Base-by-base conservation (phyloP, 1,140 invertebrate species). In the Triops cancriformis region DNA sequence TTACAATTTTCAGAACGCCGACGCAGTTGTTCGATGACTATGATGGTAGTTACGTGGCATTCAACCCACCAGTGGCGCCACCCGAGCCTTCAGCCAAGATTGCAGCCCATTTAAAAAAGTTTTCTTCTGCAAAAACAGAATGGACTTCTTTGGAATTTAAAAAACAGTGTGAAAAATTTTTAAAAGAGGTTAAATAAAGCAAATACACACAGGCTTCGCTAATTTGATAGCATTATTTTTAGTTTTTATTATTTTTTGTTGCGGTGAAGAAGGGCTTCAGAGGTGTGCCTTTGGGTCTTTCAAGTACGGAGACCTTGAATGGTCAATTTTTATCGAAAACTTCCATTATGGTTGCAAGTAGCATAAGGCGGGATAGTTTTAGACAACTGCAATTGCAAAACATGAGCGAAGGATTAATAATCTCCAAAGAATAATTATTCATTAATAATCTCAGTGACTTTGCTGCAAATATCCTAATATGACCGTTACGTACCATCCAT, bases 1-100 rank as follows among this genome's bases (percentile, higher is more conserved):
- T 41, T 84, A 82, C 0, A 80, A 79, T 43, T 76, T 76, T 12
- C 37, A 45, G 42, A 27, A 26, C 51, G 31, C 78, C 45, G 72
- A 26, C 73, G 10, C 45, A 76, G 6, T 31, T 79, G 45, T 73
- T 64, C 31, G 73, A 12, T 6, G 42, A 79, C 28, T 79, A 76
- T 2, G 74, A 76, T 26, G 26, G 74, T 4, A 64, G 74, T 14
- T n/a, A 77, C 18, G 37, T 79, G 42, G 74, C 78, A 26, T 79
- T 79, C 28, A 43, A 42, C 26, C 78, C 78, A 7, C n/a, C 78
- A 6, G 74, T 79, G 6, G 74, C 78, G 0, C 42, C 37, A 10
- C 78, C 74, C 14, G 12, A 74, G 2, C 41, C 78, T 14, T 12
- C 77, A 5, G 14, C 77, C 0, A 78, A 64, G 51, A 64, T 64